Evolutionary conservation across 2,113 vertebrate genomes (phyloP), one percentile per base, ranked within the genome.

Genomic region (Oenanthe oenanthe): DNA sequence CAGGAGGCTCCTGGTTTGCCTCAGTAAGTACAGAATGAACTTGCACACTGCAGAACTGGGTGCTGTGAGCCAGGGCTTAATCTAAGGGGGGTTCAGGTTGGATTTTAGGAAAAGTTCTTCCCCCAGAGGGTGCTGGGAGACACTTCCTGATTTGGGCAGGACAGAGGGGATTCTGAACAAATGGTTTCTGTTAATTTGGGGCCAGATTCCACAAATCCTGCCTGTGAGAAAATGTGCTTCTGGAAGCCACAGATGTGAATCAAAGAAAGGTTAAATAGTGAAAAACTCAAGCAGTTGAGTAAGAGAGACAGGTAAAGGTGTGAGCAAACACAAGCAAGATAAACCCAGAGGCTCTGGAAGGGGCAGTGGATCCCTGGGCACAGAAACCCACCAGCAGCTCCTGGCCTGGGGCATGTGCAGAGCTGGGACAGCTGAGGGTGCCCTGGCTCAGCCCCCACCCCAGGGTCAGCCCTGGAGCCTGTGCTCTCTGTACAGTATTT

Each of bases 241-340:
- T 95, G 92, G 92, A 97, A 97, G 96, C 92, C 95, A 91, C 13
- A 28, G 91, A 47, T 2, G 56, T 60, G 47, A 85, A 76, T 83
- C 76, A 73, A 72, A 91, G 92, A 56, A 86, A 96, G 85, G 72
- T 86, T 78, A 93, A 96, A 95, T 26, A 84, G 89, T 83, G 93
- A 88, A 62, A n/a, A 78, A 56, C 21, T 7, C 56, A n/a, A 88
- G 89, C 93, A 83, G 67, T 67, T 70, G 45, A 78, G 12, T 75
- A 40, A 68, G 87, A 92, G 54, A 83, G 57, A 93, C 31, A 92
- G 92, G 50, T 57, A 79, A 84, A 93, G 67, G 53, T 53, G 63
- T 83, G 51, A 88, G 86, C 85, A 71, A 77, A 92, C 13, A 83
- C 77, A 81, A 89, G 92, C 74, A 81, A 92, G 92, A 61, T 31